phyloP scores from a whole-genome alignment of 2,113 vertebrate species.

The Burhinus oedicnemus region DNA sequence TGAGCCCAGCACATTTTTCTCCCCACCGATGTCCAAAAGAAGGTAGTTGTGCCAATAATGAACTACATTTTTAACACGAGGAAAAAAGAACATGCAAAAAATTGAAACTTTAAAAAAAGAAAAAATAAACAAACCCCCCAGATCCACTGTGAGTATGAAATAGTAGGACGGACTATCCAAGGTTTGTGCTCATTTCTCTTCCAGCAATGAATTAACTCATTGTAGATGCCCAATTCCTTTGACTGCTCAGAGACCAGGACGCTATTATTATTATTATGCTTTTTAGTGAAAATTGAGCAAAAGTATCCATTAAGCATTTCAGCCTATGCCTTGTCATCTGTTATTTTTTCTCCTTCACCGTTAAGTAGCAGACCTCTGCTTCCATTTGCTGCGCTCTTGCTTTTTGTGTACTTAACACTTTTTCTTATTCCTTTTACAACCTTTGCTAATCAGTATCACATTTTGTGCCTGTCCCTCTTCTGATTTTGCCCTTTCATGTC shows the following conservation, averaged over 20 bases:
- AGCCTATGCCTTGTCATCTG: constrained; percentile 39
- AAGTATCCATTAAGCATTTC: constrained; percentile 70
- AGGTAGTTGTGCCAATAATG: not conserved
- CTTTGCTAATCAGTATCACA: constrained; percentile 63
- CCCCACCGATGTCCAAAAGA: not conserved
- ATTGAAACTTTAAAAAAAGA: too few relatives aligned
- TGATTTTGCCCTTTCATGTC: constrained; percentile 48
- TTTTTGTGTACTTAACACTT: constrained; percentile 64
- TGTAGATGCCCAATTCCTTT: constrained; percentile 13
- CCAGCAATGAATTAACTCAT: constrained; percentile 39
- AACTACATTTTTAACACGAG: not conserved
- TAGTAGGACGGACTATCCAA: not conserved
- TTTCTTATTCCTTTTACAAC: constrained; percentile 35
- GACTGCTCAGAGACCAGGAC: constrained; percentile 30
- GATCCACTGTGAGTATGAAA: not conserved
- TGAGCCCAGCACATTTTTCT: not conserved
- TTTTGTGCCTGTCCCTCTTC: constrained; percentile 51
- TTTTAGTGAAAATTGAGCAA: constrained; percentile 68
- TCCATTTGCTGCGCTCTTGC: constrained; percentile 61
- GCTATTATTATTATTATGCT: constrained; percentile 48
- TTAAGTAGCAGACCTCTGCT: constrained; percentile 57
- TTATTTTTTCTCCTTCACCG: constrained; percentile 41
- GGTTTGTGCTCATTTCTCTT: not conserved
- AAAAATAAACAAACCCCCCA: not conserved
- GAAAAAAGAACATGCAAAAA: not conserved